Percentiles rank a stretch among this genome's conserved stretches.
These are phyloP conservation scores for Antennarius maculatus DNA, from an alignment of 2,797 vertebrate species.

Conservation along the genomic window DNA sequence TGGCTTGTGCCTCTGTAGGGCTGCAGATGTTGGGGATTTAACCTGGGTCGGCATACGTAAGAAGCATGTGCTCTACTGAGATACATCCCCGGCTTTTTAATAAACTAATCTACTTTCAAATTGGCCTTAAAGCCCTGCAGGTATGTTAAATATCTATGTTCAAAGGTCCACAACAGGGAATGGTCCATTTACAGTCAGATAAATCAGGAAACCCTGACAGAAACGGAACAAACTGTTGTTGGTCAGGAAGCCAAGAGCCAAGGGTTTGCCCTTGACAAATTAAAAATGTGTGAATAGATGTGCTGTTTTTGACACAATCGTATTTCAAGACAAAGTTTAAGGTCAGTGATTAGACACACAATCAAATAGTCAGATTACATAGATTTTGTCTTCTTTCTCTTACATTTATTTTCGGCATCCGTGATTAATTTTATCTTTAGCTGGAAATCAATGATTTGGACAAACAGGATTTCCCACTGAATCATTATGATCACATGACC, in stretches of 20 bases:
- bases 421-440: background rate
- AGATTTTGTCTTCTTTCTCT: background rate
- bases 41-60: too few relatives aligned
- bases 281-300: background rate
- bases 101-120: background rate
- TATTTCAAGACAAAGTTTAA: background rate
- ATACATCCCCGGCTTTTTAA: too few relatives aligned
- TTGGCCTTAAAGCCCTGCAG: background rate
- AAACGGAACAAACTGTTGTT: conserved; percentile 58
- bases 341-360: background rate
- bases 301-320: background rate
- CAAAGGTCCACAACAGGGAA: background rate
- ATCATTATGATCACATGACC: background rate
- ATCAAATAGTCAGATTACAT: background rate
- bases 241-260: conserved; percentile 28
- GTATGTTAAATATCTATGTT: background rate
- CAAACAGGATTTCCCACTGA: background rate
- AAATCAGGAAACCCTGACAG: conserved; percentile 42
- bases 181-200: conserved; percentile 19
- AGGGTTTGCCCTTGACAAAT: conserved; percentile 38
- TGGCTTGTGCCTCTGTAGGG: too few relatives aligned
- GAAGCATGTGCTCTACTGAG: too few relatives aligned
- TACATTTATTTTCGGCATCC: background rate
- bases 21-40: too few relatives aligned
- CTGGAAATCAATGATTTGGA: background rate